Evolutionary conservation across 2,888 invertebrate genomes (phyloP), one percentile per base, ranked within the genome.

Genomic region (Eudasyphora cyanicolor): DNA sequence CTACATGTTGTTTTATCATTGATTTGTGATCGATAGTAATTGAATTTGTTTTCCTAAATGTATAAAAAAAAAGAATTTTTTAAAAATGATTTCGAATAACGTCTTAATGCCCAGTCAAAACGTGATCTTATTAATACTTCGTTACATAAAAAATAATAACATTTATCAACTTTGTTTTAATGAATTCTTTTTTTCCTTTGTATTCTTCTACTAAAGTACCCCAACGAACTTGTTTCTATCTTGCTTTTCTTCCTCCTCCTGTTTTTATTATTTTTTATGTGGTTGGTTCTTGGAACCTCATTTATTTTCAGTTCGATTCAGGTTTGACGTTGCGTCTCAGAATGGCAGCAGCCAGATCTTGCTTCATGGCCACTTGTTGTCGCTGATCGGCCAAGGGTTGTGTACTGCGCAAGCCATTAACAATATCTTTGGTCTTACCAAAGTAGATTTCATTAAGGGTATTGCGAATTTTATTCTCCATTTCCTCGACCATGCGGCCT

Each of bases 391-490:
- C 96, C 79, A 98, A 85, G 8, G 97, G 95, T 89, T 97, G 96
- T 86, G 97, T 95, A 57, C 94, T 94, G 74, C 98, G 94, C 87
- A 99, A 93, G 12, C 98, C 98, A 91, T 98, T 98, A 82, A 99
- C 98, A 90, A 99, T 99, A 92, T 99, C 98, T 93, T 97, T 98
- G 74, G 99, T 99, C 93, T 99, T 99, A 91, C 99, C 98, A 93
- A 99, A 99, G 93, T 99, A 99, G 88, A 99, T 99, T 92, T 99
- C 98, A 91, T 99, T 99, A 88, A 99, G 94, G 5, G 98, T 99
- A 92, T 97, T 98, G 87, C 99, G 95, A 91, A 99, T 99, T 94
- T 99, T 99, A 92, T 99, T 99, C 92, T 99, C 99, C 98, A 99
- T 99, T 89, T 99, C 99, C 93, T 99, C 99, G 0, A 99, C 98